Percentiles rank a stretch among this genome's conserved stretches.
These are phyloP conservation scores for Masnerella sp. DNA, from an alignment of 2,888 invertebrate genomes.

Conservation along the genomic window DNA sequence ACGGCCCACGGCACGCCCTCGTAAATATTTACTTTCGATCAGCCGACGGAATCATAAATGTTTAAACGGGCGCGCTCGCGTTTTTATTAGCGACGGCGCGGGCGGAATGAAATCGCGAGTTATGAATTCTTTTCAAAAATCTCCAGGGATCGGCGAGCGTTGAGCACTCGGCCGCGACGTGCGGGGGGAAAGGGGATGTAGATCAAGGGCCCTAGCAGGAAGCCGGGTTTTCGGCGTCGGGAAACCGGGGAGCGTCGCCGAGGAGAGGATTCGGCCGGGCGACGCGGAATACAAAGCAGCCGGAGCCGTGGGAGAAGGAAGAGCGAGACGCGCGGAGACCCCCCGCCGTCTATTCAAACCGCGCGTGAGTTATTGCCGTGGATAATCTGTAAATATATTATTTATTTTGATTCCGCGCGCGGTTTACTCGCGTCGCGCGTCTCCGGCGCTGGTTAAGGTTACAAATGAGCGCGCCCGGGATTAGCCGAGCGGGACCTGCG, in stretches of 20 bases:
- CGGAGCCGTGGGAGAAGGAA: conserved; percentile 57
- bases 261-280: conserved; percentile 64
- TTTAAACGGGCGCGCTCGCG: conserved; percentile 12
- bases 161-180: conserved; percentile 69
- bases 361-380: conserved; percentile 74
- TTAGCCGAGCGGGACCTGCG: conserved; percentile 45
- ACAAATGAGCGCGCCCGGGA: conserved; percentile 54
- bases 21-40: conserved; percentile 31
- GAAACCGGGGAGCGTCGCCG: conserved; percentile 58
- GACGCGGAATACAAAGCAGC: conserved; percentile 76
- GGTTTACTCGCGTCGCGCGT: conserved; percentile 63
- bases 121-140: conserved; percentile 75
- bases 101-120: conserved; percentile 64
- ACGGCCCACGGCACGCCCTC: no score
- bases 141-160: conserved; percentile 70
- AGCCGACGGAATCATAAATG: conserved; percentile 1
- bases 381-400: conserved; percentile 76
- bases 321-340: conserved; percentile 66
- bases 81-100: conserved; percentile 24
- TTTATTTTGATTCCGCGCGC: conserved; percentile 76
- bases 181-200: conserved; percentile 66
- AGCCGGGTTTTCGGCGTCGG: conserved; percentile 63
- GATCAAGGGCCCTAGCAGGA: conserved; percentile 74
- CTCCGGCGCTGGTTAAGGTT: conserved; percentile 47
- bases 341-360: conserved; percentile 76